Conservation (phyloP, 2,797 vertebrate genomes). For the Acropternis orthonyx region DNA sequence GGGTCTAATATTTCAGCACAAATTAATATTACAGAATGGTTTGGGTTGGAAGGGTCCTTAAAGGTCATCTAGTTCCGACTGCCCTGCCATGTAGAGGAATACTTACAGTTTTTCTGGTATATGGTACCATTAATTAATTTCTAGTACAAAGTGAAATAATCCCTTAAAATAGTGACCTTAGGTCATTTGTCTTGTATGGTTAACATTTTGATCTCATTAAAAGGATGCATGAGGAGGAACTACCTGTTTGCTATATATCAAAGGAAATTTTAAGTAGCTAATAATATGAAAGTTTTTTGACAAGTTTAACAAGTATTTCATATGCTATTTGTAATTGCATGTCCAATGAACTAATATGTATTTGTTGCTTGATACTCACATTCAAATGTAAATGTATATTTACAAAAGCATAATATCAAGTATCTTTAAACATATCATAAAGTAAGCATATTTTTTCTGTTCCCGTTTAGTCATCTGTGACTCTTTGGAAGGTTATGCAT, state of each 20-base stretch:
- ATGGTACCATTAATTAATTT: neutral
- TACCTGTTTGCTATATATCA: neutral
- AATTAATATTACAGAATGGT: neutral
- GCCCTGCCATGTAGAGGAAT: too few relatives aligned
- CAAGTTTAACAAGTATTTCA: neutral
- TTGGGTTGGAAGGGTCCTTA: neutral
- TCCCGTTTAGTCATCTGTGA: slow-evolving; percentile 68
- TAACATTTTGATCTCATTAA: neutral
- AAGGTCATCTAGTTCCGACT: neutral
- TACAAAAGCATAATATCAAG: neutral
- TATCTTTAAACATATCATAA: neutral
- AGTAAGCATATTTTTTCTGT: neutral
- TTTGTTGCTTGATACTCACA: neutral
- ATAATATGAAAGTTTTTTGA: neutral
- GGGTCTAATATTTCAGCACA: neutral
- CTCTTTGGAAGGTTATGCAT: slow-evolving; percentile 75
- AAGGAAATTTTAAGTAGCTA: neutral
- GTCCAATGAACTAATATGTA: neutral
- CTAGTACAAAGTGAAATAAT: neutral
- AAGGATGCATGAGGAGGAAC: neutral
- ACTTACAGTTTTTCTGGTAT: neutral
- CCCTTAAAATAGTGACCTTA: neutral
- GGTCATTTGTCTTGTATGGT: neutral
- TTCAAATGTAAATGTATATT: neutral
- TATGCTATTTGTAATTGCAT: neutral